Percentiles rank a stretch among this genome's conserved stretches.
phyloP scores from a whole-genome alignment of 2,113 vertebrate species.

The Silurus meridionalis region DNA sequence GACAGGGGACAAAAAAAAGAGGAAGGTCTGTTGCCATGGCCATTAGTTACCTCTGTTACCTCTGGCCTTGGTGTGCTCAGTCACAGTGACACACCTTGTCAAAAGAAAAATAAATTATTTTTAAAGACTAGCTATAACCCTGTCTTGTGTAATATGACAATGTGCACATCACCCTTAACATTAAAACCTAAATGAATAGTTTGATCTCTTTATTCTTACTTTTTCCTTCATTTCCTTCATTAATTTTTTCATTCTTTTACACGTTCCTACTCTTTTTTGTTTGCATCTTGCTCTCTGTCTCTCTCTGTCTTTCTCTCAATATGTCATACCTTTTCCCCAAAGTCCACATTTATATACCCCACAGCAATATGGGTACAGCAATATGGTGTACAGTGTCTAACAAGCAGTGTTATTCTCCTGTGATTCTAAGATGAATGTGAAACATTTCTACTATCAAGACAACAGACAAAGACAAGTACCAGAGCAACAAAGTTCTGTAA shows the following conservation, averaged over 20 bases:
- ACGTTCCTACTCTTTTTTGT: neutral
- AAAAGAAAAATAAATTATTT: neutral
- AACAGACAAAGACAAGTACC: neutral
- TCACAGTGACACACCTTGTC: neutral
- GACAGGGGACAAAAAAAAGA: neutral
- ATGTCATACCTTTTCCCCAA: neutral
- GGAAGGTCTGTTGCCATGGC: neutral
- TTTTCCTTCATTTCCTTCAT: neutral
- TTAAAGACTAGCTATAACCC: neutral
- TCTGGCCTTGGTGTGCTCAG: neutral
- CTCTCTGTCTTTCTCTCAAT: too few relatives aligned
- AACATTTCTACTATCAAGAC: neutral
- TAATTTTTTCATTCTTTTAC: neutral
- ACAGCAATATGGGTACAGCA: neutral
- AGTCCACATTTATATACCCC: neutral
- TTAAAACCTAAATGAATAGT: neutral
- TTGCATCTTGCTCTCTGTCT: neutral
- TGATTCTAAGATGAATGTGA: constrained; percentile 20
- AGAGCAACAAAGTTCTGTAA: constrained; percentile 2
- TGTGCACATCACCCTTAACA: neutral
- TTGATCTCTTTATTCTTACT: neutral
- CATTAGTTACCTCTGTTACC: neutral
- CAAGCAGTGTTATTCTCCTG: constrained; percentile 20
- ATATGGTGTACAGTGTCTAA: constrained; percentile 16
- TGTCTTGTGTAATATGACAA: neutral